Evolutionary conservation across 2,113 vertebrate genomes (phyloP), one percentile per base, ranked within the genome.

Genomic region (Cebus imitator): DNA sequence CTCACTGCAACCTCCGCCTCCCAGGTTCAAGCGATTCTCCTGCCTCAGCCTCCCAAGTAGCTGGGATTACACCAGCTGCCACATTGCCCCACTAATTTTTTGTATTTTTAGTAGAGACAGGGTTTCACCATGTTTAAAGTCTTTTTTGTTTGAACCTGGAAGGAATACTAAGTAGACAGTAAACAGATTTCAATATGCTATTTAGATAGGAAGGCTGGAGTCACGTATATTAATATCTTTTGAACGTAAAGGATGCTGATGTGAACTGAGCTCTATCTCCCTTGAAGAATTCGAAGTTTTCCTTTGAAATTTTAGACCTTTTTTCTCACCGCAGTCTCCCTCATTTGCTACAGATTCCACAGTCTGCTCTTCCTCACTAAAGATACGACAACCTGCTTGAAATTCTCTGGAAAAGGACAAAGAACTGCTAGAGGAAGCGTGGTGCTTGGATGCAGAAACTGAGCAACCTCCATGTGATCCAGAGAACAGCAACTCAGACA

Each of bases 371-470:
- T 82, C 70, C 43, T 83, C 90, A 43, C 68, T 94, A 50, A 96
- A 97, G 81, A 98, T 97, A 97, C 97, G 98, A 73, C 73, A 95
- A 70, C 25, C 76, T 87, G 90, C 61, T 21, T 55, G 32, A 80
- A n/a, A 93, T 57, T 96, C 27, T 61, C 43, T 87, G 20, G 87
- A 96, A 35, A 91, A 90, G 75, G n/a, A 73, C n/a, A 72, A 96
- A 93, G 97, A 94, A 79, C 66, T 7, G 1, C 43, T 61, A 48
- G 25, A 68, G 14, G 83, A 89, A 75, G 40, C 37, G 7, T 55
- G 55, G 80, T 17, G 35, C 70, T 87, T 17, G 30, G 81, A 93
- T 6, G 84, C 1, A 0, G 78, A 95, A 93, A 68, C 11, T 16
- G 50, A 97, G 23, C 55, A n/a, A 58, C 32, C 5, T 35, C 50